These are phyloP conservation scores for Tenodera sinensis DNA, from an alignment of 2,888 invertebrate genomes.

Conservation along the genomic window DNA sequence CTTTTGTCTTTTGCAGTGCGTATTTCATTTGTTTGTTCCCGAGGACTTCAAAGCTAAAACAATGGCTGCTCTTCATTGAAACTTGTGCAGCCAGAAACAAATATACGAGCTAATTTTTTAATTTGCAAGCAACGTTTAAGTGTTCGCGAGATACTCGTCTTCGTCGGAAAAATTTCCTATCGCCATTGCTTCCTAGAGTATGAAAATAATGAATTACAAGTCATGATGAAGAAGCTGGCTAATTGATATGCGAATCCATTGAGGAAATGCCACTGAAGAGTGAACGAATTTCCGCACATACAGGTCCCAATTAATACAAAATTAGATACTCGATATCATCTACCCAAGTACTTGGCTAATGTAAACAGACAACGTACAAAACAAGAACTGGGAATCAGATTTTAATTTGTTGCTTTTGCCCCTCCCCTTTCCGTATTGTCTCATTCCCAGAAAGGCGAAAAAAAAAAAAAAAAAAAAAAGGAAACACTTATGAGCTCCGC, in stretches of 20 bases:
- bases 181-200: not conserved
- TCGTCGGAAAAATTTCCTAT: not conserved
- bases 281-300: not conserved
- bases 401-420: not conserved
- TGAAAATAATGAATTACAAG: not conserved
- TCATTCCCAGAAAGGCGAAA: not conserved
- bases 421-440: not conserved
- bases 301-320: not conserved
- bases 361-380: not conserved
- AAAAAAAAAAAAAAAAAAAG: not conserved
- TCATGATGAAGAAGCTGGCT: not conserved
- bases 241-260: not conserved
- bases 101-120: not conserved
- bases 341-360: not conserved
- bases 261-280: not conserved
- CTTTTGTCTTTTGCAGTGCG: not conserved
- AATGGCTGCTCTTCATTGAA: not conserved
- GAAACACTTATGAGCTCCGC: not conserved
- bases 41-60: not conserved
- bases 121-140: not conserved
- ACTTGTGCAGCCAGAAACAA: not conserved
- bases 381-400: not conserved
- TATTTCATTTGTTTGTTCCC: not conserved
- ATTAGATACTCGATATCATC: not conserved
- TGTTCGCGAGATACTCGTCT: not conserved